phyloP scores from a whole-genome alignment of 1,140 invertebrate species.

The Drosophila ohnishii region DNA sequence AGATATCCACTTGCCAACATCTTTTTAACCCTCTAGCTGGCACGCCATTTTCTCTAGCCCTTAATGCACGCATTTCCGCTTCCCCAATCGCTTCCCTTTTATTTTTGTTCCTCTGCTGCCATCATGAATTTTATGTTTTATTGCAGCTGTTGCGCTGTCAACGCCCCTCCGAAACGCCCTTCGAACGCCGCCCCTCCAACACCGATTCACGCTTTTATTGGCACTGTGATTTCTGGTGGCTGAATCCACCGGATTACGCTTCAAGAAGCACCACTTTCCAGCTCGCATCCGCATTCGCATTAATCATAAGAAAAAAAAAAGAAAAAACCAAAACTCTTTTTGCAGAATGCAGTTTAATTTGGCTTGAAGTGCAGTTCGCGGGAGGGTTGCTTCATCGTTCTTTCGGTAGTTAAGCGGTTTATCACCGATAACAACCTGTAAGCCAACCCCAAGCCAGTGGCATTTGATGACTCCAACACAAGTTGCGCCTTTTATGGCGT shows the following conservation, averaged over 20 bases:
- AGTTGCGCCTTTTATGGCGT: conserved; percentile 40
- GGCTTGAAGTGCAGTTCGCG: conserved; percentile 37
- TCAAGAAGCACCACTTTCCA: neutral
- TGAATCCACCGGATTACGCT: conserved; percentile 38
- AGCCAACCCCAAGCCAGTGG: conserved; percentile 20
- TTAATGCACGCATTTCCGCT: conserved; percentile 42
- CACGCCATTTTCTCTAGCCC: conserved; percentile 31
- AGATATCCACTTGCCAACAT: neutral
- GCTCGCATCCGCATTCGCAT: conserved; percentile 10
- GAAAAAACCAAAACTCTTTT: conserved; percentile 6
- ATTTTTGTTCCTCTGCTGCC: conserved; percentile 8
- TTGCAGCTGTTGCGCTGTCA: conserved; percentile 41
- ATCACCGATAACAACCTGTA: conserved; percentile 51
- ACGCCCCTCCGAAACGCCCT: neutral
- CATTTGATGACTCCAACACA: conserved; percentile 38
- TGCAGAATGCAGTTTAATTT: conserved; percentile 47
- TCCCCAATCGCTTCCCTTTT: conserved; percentile 2
- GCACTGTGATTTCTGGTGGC: conserved; percentile 43
- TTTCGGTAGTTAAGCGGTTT: conserved; percentile 49
- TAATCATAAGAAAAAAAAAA: conserved; percentile 30
- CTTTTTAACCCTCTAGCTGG: neutral
- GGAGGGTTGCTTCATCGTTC: conserved; percentile 25
- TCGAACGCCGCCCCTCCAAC: neutral
- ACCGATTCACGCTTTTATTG: conserved; percentile 34
- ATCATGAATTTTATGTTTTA: conserved; percentile 47